These are phyloP conservation scores for Sarcophaga bullata DNA, from an alignment of 1,140 invertebrate genomes.

Conservation along the genomic window DNA sequence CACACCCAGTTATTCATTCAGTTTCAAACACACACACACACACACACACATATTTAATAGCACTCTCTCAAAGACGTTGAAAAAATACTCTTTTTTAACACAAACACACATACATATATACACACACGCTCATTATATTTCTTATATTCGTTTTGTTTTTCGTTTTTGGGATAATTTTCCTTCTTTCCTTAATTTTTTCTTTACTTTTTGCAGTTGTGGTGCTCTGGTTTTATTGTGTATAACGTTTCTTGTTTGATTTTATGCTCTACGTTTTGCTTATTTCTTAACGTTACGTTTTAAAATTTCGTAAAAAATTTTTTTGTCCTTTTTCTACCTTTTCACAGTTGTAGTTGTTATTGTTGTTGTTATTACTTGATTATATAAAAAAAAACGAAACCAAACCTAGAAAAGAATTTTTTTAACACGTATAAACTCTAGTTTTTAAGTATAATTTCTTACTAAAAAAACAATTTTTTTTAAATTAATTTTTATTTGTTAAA, in stretches of 20 bases:
- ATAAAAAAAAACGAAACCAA: conserved; percentile 3
- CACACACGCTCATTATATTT: background rate
- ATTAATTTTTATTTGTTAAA: background rate
- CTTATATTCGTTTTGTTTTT: background rate
- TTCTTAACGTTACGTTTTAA: too few relatives aligned
- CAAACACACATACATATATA: background rate
- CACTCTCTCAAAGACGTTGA: background rate
- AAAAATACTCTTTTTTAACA: background rate
- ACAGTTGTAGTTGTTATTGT: background rate
- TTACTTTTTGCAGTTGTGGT: too few relatives aligned
- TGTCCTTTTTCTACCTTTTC: background rate
- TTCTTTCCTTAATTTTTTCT: background rate
- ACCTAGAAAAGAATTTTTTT: conserved; percentile 19
- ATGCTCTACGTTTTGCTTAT: too few relatives aligned
- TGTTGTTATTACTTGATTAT: conserved; percentile 38
- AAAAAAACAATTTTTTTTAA: background rate
- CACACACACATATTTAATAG: background rate
- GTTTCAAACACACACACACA: background rate
- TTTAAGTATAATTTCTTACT: background rate
- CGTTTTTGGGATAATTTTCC: background rate
- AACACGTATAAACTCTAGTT: background rate
- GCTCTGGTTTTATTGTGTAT: too few relatives aligned
- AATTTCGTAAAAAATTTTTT: background rate
- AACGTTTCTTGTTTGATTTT: too few relatives aligned
- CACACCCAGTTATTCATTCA: background rate